Conservation (phyloP, 2,797 vertebrate genomes). For the Xiphorhynchus erythropygius region DNA sequence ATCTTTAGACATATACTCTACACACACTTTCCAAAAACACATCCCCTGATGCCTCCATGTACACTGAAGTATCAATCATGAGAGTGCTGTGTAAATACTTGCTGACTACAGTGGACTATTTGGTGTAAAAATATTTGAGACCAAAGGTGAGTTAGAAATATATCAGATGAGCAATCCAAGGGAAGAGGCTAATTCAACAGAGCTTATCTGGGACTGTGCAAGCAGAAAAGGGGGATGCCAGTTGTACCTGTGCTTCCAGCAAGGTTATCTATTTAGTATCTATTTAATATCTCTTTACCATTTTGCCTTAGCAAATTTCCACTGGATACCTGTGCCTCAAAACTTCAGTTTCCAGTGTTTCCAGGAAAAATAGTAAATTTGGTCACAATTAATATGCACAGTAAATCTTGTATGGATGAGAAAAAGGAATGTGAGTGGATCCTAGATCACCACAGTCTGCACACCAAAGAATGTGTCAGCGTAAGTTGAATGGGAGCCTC, state of each 20-base stretch:
- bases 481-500: neutral
- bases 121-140: conserved; percentile 36
- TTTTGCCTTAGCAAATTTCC: neutral
- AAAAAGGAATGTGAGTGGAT: neutral
- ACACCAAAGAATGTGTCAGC: neutral
- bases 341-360: neutral
- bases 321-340: neutral
- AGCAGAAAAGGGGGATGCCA: neutral
- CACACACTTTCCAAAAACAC: fast-evolving
- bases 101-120: neutral
- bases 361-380: neutral
- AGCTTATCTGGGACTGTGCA: neutral
- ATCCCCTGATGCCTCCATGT: neutral
- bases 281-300: neutral
- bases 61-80: neutral
- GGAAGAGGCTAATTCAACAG: neutral
- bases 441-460: neutral
- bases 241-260: neutral
- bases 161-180: neutral
- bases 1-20: neutral
- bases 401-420: neutral
- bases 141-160: conserved; percentile 29
- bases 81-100: neutral
- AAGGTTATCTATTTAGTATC: neutral
- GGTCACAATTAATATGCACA: neutral